Evolutionary conservation across 2,888 invertebrate genomes (phyloP), one percentile per base, ranked within the genome.

Genomic region (Amphipyra berbera): DNA sequence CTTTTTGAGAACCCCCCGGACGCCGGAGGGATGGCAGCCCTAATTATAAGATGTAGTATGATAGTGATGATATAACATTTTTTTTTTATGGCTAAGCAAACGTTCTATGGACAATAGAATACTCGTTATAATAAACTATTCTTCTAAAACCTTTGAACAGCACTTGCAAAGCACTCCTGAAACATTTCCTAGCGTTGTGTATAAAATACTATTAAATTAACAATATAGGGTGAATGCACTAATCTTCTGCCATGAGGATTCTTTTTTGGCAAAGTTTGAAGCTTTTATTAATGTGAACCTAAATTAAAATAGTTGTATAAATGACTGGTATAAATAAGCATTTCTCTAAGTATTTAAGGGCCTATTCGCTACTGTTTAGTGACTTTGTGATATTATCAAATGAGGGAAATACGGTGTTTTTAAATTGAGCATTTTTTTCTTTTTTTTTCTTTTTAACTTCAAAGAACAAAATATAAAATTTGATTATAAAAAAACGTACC

Each of bases 301-400:
- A 21, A 3, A 2, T 21, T 47, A 21, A 53, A 61, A 45, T 41
- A 15, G 9, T 54, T 46, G 40, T 41, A 21, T 49, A 41, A 46
- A 49, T 54, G 63, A 70, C 67, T 70, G 71, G 48, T 53, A 15
- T 41, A 30, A 15, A 35, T 66, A 67, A 70, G 63, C 41, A 46
- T 61, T 66, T 69, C 1, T 65, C 21, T 69, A 52, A 56, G 6
- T 71, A 57, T 42, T 6, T 37, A 54, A 41, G 12, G 71, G 67
- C 64, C 64, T 67, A 70, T 44, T 68, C 68, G 52, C 60, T 59
- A 70, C 41, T 53, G 8, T 44, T 33, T 53, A 54, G 37, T n/a
- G 7, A 61, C n/a, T 69, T 42, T 66, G 66, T 66, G 70, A 66
- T 66, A 66, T 61, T 42, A 30, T 44, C 6, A 35, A 13, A 5